Conservation (phyloP, 1,140 invertebrate genomes). For the Polypedilum pembai region DNA sequence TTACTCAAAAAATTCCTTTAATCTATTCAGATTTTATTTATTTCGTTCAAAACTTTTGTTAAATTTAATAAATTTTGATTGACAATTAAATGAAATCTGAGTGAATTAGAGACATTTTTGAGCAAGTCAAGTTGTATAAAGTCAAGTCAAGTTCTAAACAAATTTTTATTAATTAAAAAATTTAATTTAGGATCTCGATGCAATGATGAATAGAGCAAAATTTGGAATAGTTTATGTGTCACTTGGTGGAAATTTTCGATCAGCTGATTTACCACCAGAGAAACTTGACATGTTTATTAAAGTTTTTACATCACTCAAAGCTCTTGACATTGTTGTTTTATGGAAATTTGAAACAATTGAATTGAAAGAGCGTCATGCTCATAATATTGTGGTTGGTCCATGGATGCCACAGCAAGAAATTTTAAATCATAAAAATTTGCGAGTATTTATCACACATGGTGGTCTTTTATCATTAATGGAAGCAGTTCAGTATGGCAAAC, state of each 20-base stretch:
- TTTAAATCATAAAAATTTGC: slow-evolving; percentile 48
- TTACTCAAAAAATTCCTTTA: too few species aligned
- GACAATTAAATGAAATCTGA: too few species aligned
- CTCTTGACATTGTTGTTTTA: slow-evolving; percentile 51
- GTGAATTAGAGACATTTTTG: too few species aligned
- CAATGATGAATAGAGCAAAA: slow-evolving; percentile 49
- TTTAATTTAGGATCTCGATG: slow-evolving; percentile 38
- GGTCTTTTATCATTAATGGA: slow-evolving; percentile 55
- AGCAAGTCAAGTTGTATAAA: too few species aligned
- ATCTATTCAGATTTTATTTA: too few species aligned
- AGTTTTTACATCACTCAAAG: slow-evolving; percentile 46
- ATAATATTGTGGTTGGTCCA: slow-evolving; percentile 54
- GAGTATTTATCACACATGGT: slow-evolving; percentile 58
- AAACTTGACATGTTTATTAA: slow-evolving; percentile 48
- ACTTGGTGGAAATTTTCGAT: slow-evolving; percentile 54
- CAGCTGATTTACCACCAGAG: slow-evolving; percentile 47
- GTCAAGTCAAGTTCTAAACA: too few species aligned
- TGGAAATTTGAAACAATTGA: slow-evolving; percentile 59
- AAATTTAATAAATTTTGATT: neutral
- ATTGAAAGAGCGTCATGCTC: slow-evolving; percentile 44
- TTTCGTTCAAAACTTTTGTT: too few species aligned
- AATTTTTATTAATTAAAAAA: neutral
- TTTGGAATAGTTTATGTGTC: slow-evolving; percentile 55
- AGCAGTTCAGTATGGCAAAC: slow-evolving; percentile 49
- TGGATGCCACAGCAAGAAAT: slow-evolving; percentile 68